These are phyloP conservation scores for Babylonia areolata DNA, from an alignment of 1,140 invertebrate genomes.

Conservation along the genomic window DNA sequence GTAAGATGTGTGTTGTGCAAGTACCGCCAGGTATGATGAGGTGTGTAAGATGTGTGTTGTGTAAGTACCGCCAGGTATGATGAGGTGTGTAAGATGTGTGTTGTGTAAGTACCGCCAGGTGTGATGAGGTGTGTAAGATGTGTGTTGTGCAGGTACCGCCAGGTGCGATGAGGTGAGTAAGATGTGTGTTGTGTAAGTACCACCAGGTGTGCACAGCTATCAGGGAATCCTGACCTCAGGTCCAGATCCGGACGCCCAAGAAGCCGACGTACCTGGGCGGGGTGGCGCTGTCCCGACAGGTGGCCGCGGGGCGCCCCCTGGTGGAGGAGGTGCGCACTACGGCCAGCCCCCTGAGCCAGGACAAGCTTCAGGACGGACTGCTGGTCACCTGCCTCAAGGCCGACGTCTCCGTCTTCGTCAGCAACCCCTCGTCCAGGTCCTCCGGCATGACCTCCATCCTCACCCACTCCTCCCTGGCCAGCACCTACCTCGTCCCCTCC, in stretches of 20 bases:
- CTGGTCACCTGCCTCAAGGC: neutral
- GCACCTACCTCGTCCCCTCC: slow-evolving; percentile 24
- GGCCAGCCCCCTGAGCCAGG: neutral
- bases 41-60: too few species aligned
- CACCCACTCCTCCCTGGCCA: slow-evolving; percentile 3
- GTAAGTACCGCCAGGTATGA: too few species aligned
- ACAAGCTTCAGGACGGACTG: slow-evolving; percentile 23
- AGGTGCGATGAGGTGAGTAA: too few species aligned
- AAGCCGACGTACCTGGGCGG: neutral
- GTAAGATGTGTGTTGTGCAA: too few species aligned
- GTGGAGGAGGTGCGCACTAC: neutral
- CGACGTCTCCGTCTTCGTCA: slow-evolving; percentile 31
- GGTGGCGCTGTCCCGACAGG: neutral
- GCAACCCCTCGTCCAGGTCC: slow-evolving; percentile 22
- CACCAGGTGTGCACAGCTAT: too few species aligned
- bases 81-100: too few species aligned
- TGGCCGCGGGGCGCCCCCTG: neutral
- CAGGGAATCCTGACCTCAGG: too few species aligned
- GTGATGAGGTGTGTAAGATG: too few species aligned
- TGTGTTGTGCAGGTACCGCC: too few species aligned
- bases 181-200: too few species aligned
- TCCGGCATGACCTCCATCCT: slow-evolving; percentile 27
- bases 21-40: too few species aligned
- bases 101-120: too few species aligned
- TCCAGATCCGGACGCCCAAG: slow-evolving; percentile 18